Conservation (phyloP, 92 coral and sea anemone genomes). For the Galaxea fascicularis region DNA sequence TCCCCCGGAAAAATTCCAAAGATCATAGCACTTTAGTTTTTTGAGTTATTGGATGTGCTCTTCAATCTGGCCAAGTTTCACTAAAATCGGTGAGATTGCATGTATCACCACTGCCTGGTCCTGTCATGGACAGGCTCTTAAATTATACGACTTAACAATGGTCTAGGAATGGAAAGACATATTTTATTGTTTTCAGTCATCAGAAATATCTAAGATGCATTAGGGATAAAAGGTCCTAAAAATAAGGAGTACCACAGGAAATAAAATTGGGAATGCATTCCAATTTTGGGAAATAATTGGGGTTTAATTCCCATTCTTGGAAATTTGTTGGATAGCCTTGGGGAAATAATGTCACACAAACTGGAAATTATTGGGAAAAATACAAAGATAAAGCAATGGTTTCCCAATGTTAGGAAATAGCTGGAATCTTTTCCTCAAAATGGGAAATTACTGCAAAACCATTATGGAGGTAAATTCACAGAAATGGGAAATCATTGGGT, state of each 20-base stretch:
- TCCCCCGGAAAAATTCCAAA: not conserved
- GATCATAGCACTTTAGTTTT: not conserved
- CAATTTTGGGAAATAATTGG: slow-evolving; percentile 39
- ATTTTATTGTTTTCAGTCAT: too few relatives aligned
- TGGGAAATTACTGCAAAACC: too few relatives aligned
- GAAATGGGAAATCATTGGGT: not conserved
- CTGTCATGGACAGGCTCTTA: too few relatives aligned
- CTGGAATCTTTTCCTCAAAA: too few relatives aligned
- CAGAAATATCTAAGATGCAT: too few relatives aligned
- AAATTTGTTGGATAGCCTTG: not conserved
- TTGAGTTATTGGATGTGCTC: slow-evolving; percentile 15
- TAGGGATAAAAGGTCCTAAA: too few relatives aligned
- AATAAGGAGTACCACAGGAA: too few relatives aligned
- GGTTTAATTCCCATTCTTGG: not conserved
- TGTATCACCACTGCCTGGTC: too few relatives aligned
- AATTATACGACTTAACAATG: too few relatives aligned
- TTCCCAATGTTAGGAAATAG: not conserved
- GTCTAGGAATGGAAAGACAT: too few relatives aligned
- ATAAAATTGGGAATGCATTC: not conserved
- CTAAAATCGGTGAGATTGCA: too few relatives aligned
- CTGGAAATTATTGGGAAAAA: not conserved
- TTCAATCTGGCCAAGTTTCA: slow-evolving; percentile 28
- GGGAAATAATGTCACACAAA: slow-evolving; percentile 1
- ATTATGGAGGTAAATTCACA: too few relatives aligned
- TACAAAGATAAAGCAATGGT: not conserved